Evolutionary conservation across 2,113 vertebrate species (phyloP).

Genomic region (Empidonax traillii): DNA sequence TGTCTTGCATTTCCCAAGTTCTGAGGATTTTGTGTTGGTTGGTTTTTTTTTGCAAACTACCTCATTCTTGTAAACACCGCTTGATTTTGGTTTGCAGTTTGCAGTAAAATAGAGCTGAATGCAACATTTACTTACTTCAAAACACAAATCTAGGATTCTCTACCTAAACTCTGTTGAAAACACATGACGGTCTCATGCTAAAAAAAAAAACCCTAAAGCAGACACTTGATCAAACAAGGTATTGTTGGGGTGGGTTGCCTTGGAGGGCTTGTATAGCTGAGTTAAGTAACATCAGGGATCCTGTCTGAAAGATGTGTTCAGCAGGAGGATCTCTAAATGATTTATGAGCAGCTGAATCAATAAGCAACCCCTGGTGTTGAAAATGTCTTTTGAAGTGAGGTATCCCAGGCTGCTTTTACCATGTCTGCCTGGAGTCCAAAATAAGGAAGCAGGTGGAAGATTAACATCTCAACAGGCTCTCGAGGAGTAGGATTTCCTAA

Average conservation of each 20-base stretch:
- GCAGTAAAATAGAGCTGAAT: not conserved
- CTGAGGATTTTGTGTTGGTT: not conserved
- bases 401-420: constrained; percentile 2
- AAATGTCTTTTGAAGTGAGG: constrained; percentile 59
- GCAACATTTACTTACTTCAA: not conserved
- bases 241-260: constrained; percentile 45
- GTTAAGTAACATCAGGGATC: constrained; percentile 57
- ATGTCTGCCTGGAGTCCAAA: constrained; percentile 34
- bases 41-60: not conserved
- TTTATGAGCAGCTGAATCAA: constrained; percentile 66
- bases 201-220: constrained; percentile 28
- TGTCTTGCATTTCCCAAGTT: not conserved
- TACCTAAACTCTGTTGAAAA: constrained; percentile 24
- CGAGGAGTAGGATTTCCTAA: constrained; percentile 23
- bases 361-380: constrained; percentile 56
- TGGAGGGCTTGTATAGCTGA: constrained; percentile 15
- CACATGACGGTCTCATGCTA: not conserved
- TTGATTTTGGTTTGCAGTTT: not conserved
- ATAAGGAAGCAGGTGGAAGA: constrained; percentile 32
- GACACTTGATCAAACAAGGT: constrained; percentile 43
- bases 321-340: constrained; percentile 66
- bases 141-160: not conserved
- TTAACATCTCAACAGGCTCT: constrained; percentile 40
- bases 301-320: constrained; percentile 45
- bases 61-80: not conserved